These are phyloP conservation scores for Hirtodrosophila confusa DNA, from an alignment of 2,888 invertebrate genomes.

Conservation along the genomic window DNA sequence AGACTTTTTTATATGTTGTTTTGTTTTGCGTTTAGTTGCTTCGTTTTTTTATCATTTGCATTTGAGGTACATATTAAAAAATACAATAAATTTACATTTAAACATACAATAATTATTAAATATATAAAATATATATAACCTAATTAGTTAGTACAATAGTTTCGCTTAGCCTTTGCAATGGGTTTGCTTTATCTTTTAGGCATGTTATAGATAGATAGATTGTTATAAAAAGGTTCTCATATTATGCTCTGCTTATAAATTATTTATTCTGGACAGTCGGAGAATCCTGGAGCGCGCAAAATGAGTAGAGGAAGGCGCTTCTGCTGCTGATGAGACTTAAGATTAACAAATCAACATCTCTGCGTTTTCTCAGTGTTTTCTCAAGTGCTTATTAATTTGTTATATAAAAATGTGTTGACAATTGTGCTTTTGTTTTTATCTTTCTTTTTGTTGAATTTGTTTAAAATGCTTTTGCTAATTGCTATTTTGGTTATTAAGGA, in stretches of 20 bases:
- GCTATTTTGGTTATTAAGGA: slow-evolving; percentile 70
- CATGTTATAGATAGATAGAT: slow-evolving; percentile 32
- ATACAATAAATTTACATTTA: slow-evolving; percentile 79
- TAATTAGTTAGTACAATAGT: slow-evolving; percentile 72
- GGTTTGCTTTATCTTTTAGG: slow-evolving; percentile 21
- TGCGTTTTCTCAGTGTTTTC: slow-evolving; percentile 22
- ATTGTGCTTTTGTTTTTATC: slow-evolving; percentile 11
- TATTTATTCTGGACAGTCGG: slow-evolving; percentile 54
- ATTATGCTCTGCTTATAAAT: slow-evolving; percentile 41
- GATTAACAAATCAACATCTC: slow-evolving; percentile 16
- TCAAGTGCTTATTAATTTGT: slow-evolving; percentile 5
- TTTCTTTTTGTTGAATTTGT: slow-evolving; percentile 14
- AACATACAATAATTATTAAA: slow-evolving; percentile 76
- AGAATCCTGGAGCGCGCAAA: slow-evolving; percentile 26
- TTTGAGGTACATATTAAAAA: slow-evolving; percentile 77
- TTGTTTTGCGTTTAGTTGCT: not conserved
- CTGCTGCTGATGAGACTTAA: slow-evolving; percentile 1
- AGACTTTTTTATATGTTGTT: slow-evolving; percentile 7
- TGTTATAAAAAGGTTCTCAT: slow-evolving; percentile 41
- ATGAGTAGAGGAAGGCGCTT: not conserved
- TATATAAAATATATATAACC: slow-evolving; percentile 67
- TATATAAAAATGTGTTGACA: slow-evolving; percentile 14
- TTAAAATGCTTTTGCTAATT: slow-evolving; percentile 50
- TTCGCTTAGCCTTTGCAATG: slow-evolving; percentile 42
- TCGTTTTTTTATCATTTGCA: slow-evolving; percentile 19